A percentile compares a stretch with the other conserved stretches of the same genome.
These are phyloP conservation scores for Zoroaster sp. DNA, from an alignment of 53 echinoderm and acorn worm genomes.

Conservation along the genomic window DNA sequence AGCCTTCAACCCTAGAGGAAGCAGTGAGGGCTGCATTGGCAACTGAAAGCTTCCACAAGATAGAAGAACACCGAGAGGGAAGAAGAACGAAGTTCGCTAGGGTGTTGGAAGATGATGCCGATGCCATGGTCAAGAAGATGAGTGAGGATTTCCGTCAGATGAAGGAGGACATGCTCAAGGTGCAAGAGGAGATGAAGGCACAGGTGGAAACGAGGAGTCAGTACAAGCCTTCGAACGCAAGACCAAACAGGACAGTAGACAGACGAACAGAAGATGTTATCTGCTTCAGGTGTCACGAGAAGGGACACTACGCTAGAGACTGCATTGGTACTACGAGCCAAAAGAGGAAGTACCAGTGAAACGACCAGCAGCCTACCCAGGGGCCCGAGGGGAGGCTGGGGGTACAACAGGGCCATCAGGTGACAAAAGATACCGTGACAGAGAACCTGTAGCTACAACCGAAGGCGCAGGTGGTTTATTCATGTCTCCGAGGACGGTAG, in stretches of 20 bases:
- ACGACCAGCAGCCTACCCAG: too few species aligned
- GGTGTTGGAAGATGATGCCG: background rate
- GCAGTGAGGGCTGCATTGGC: constrained; percentile 35
- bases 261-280: constrained; percentile 4
- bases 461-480: too few species aligned
- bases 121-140: background rate
- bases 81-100: background rate
- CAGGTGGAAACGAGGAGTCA: constrained; percentile 14
- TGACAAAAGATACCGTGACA: too few species aligned
- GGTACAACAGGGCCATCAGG: too few species aligned
- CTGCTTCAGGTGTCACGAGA: background rate
- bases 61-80: constrained; percentile 5
- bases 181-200: constrained; percentile 9
- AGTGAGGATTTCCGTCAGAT: background rate
- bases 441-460: too few species aligned
- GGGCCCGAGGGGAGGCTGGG: too few species aligned
- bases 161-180: background rate
- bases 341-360: too few species aligned
- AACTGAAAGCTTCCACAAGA: constrained; percentile 1
- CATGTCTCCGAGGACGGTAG: too few species aligned
- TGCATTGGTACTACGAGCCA: too few species aligned
- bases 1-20: constrained; percentile 25
- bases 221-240: background rate
- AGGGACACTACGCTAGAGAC: background rate
- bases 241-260: background rate